Percentiles rank a stretch among this genome's conserved stretches.
Conservation (phyloP, 92 coral and sea anemone genomes). For the Porites rus region DNA sequence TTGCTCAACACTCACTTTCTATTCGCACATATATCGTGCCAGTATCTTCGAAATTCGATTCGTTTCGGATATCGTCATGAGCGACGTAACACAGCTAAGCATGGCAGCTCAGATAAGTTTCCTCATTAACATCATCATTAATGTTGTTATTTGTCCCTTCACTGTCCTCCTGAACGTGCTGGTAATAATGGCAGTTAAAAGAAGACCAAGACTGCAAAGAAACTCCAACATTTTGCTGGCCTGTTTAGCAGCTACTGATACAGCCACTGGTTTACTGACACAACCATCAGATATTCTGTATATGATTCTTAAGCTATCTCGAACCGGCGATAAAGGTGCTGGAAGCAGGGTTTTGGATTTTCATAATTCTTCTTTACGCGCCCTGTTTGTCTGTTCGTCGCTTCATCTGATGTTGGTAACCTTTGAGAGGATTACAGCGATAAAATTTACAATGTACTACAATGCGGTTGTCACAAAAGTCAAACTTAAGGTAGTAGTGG, state of each 20-base stretch:
- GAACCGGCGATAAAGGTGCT: no score
- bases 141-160: conserved; percentile 4
- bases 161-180: conserved; percentile 9
- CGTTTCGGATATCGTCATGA: neutral
- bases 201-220: conserved; percentile 25
- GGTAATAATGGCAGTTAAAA: conserved; percentile 35
- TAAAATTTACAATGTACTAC: neutral
- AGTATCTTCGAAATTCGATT: no score
- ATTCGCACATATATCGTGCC: no score
- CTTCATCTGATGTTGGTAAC: conserved; percentile 14
- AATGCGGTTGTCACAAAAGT: neutral
- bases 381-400: neutral
- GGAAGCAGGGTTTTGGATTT: neutral
- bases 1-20: no score
- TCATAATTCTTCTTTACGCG: neutral
- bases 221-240: conserved; percentile 18
- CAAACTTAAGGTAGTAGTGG: neutral
- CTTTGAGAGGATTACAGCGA: conserved; percentile 12
- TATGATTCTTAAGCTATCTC: neutral
- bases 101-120: neutral
- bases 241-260: conserved; percentile 30
- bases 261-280: neutral
- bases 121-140: neutral
- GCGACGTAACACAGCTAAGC: neutral
- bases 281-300: neutral